Evolutionary conservation across 2,797 vertebrate genomes (phyloP).

Genomic region (Sparus aurata): DNA sequence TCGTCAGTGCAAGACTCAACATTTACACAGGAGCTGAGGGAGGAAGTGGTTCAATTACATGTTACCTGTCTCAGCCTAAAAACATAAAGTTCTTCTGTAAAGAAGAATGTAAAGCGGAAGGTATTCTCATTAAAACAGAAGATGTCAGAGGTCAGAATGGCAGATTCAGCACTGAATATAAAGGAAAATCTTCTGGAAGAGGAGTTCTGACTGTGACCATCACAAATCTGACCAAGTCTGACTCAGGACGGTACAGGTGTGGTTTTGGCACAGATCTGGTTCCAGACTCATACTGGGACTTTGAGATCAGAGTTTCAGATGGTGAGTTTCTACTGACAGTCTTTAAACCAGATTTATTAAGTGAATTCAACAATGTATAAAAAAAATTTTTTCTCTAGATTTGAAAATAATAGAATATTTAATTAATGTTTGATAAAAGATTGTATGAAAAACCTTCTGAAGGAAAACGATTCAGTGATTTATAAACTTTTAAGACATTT

Average conservation of each 20-base stretch:
- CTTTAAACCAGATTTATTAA: no score
- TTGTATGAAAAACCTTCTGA: no score
- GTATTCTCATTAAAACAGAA: not conserved
- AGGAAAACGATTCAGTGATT: no score
- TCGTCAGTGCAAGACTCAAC: accelerated
- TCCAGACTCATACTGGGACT: not conserved
- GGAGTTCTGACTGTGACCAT: not conserved
- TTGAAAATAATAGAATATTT: no score
- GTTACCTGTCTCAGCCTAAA: accelerated
- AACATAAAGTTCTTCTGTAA: not conserved
- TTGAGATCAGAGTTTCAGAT: not conserved
- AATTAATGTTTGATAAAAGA: no score
- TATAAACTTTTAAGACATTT: no score
- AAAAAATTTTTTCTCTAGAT: no score
- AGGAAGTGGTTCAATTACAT: accelerated
- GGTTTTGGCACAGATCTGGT: not conserved
- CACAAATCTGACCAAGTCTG: constrained; percentile 17
- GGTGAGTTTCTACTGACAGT: constrained; percentile 14
- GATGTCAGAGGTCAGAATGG: accelerated
- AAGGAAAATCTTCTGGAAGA: not conserved
- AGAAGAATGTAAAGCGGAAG: accelerated
- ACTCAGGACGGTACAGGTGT: not conserved
- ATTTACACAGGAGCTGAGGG: not conserved
- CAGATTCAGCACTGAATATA: not conserved
- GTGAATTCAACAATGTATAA: no score